phyloP scores from a whole-genome alignment of 1,140 invertebrate species.

The Samia ricini region DNA sequence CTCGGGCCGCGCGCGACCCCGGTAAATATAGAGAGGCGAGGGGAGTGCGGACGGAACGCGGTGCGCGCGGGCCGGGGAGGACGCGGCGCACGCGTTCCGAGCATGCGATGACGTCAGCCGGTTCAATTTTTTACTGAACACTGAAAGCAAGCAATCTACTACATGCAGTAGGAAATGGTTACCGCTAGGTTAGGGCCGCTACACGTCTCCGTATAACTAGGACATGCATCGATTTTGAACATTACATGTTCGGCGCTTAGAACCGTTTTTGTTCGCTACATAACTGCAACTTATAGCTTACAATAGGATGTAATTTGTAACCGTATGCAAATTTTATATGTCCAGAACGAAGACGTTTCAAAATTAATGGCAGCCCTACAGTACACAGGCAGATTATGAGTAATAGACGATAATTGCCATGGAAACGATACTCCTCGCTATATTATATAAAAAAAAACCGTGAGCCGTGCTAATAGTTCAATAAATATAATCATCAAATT shows the following conservation, averaged over 20 bases:
- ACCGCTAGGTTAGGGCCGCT: not conserved
- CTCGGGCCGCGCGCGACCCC: slow-evolving; percentile 17
- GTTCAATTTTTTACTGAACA: slow-evolving; percentile 51
- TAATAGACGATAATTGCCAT: no score
- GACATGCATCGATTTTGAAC: not conserved
- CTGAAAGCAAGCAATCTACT: slow-evolving; percentile 24
- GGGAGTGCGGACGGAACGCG: slow-evolving; percentile 12
- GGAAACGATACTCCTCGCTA: no score
- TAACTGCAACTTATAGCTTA: no score
- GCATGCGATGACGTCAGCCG: slow-evolving; percentile 54
- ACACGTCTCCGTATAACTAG: not conserved
- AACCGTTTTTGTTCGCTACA: no score
- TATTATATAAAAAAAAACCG: no score
- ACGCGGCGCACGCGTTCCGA: slow-evolving; percentile 40
- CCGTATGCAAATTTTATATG: no score
- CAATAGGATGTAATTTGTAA: no score
- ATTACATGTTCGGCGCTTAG: not conserved
- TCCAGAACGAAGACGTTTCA: no score
- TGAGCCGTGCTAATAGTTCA: no score
- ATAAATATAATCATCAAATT: no score
- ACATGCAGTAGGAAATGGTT: not conserved
- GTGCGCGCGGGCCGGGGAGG: slow-evolving; percentile 17
- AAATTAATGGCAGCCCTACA: no score
- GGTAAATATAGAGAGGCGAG: slow-evolving; percentile 38
- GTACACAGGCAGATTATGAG: no score